Evolutionary conservation across 2,113 vertebrate species (phyloP), one percentile per base, ranked within the genome.

Genomic region (Stegastes partitus): DNA sequence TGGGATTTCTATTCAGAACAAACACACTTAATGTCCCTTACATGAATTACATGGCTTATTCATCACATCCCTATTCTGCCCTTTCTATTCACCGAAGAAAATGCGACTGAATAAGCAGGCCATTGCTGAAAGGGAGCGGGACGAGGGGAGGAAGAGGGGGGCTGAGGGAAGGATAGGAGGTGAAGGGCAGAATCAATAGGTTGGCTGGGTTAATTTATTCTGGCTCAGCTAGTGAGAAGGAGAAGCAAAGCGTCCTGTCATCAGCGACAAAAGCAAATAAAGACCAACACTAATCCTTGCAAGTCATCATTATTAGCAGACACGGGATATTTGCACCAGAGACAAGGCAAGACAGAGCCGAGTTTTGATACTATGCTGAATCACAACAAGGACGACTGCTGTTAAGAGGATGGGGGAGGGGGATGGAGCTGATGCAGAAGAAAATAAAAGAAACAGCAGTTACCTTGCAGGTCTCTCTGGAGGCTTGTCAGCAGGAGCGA

Each of bases 381-480:
- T 84, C 78, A 85, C 84, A 87, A 86, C 87, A 83, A 81, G 79
- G 68, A 73, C 54, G 72, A 37, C 22, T 81, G 80, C 73, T 85
- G 76, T 11, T 69, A 56, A 68, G 55, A 59, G 59, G 62, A 79
- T 68, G 87, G 83, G 79, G 79, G 70, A 57, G 68, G 77, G 74
- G 73, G 39, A 44, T 26, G 23, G 47, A 59, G 37, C 18, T 22
- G 77, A 75, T 77, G 74, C 50, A 49, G 71, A 57, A 53, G 57
- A 74, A 70, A 81, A 89, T 65, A 84, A 87, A 83, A 79, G 74
- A 79, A 90, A 68, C 66, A 71, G 63, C 67, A 68, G 93, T 97
- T 96, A 99, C 98, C 98, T 98, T 59, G 93, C 93, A 58, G 96
- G 94, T 88, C 96, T 96, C 73, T 98, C 98, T 23, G 95, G 92